A percentile compares a stretch with the other conserved stretches of the same genome.
These are phyloP conservation scores for Portunus trituberculatus DNA, from an alignment of 1,140 invertebrate genomes.

Conservation along the genomic window DNA sequence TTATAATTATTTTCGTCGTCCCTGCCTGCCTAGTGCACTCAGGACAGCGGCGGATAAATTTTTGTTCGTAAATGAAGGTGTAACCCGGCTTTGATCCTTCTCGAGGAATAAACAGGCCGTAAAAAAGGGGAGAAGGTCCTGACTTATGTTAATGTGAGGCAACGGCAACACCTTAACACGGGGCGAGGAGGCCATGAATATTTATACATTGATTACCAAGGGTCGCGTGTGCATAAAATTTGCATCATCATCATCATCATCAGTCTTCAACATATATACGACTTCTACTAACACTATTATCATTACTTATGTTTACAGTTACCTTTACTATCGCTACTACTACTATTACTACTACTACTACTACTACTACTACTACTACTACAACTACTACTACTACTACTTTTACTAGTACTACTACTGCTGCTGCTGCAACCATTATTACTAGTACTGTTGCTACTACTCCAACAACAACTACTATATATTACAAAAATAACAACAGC, in stretches of 20 bases:
- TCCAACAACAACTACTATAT: too few relatives aligned
- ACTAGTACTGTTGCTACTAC: too few relatives aligned
- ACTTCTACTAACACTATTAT: too few relatives aligned
- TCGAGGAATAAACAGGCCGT: neutral
- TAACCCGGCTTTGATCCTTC: neutral
- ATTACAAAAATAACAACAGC: too few relatives aligned
- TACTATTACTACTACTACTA: too few relatives aligned
- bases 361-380: too few relatives aligned
- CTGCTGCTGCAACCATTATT: too few relatives aligned
- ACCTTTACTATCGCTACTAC: too few relatives aligned
- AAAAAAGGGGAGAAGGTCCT: neutral
- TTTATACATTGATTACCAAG: neutral
- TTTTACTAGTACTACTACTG: too few relatives aligned
- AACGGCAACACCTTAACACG: neutral
- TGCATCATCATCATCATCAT: neutral
- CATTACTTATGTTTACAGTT: too few relatives aligned
- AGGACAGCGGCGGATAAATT: neutral
- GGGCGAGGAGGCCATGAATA: neutral
- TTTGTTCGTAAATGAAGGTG: neutral
- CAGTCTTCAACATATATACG: neutral
- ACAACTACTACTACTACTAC: too few relatives aligned
- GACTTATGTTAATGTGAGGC: neutral
- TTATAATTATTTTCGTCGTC: neutral
- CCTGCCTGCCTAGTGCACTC: neutral
- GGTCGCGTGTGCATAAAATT: neutral